A percentile compares a stretch with the other conserved stretches of the same genome.
Conservation (phyloP, 2,113 vertebrate genomes). For the Thinocorus orbignyianus region DNA sequence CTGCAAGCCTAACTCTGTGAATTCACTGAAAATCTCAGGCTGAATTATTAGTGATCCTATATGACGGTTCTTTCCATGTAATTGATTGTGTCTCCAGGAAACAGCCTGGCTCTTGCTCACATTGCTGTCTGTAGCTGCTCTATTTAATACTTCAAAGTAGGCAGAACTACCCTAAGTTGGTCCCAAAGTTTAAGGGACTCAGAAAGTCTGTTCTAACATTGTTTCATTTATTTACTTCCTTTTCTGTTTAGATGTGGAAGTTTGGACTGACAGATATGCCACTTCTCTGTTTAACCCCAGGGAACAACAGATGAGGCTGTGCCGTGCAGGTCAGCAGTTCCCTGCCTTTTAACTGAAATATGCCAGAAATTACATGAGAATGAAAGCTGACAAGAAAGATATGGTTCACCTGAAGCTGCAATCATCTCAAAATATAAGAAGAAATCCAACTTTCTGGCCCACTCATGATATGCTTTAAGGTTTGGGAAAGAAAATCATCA, state of each 20-base stretch:
- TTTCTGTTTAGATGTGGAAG: background rate
- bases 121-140: rapidly evolving
- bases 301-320: background rate
- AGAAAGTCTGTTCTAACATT: background rate
- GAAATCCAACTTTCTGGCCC: background rate
- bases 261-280: background rate
- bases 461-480: rapidly evolving
- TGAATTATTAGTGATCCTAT: background rate
- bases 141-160: background rate
- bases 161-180: background rate
- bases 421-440: background rate
- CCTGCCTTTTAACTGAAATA: background rate
- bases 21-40: background rate
- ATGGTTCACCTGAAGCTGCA: background rate
- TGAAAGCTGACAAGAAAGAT: background rate
- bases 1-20: background rate
- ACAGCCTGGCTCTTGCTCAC: background rate
- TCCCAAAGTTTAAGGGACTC: background rate
- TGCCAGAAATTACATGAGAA: background rate
- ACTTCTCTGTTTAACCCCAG: background rate
- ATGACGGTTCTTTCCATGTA: background rate
- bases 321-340: background rate
- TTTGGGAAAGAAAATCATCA: background rate
- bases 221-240: background rate
- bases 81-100: background rate